A percentile compares a stretch with the other conserved stretches of the same genome.
These are phyloP conservation scores for Epistrophe eligans DNA, from an alignment of 2,888 invertebrate species.

Conservation along the genomic window DNA sequence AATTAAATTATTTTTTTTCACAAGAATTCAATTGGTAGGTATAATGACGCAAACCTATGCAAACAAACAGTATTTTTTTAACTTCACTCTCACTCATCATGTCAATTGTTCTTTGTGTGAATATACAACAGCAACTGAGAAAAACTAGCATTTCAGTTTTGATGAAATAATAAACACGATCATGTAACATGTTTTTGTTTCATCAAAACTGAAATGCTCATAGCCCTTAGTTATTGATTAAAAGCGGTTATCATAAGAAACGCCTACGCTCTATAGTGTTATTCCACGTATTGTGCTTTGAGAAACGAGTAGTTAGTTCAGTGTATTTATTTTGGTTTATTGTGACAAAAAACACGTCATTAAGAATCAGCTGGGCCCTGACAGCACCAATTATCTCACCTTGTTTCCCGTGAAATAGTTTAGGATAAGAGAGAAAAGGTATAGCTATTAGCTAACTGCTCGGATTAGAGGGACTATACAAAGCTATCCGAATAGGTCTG, in stretches of 20 bases:
- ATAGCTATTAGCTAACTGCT: too few relatives aligned
- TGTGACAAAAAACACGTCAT: background rate
- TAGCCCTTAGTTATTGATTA: background rate
- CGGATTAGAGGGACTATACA: too few relatives aligned
- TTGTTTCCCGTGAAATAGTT: background rate
- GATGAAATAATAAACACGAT: background rate
- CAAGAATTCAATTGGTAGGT: conserved; percentile 43
- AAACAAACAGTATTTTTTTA: conserved; percentile 80
- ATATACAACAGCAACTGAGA: background rate
- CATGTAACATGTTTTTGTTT: too few relatives aligned
- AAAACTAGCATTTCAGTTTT: background rate
- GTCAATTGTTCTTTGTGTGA: background rate
- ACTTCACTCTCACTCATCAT: conserved; percentile 7
- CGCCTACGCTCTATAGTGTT: accelerated
- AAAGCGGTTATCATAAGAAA: background rate
- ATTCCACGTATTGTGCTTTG: background rate
- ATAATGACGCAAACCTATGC: conserved; percentile 78
- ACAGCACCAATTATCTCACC: background rate
- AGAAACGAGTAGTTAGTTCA: background rate
- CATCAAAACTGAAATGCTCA: too few relatives aligned
- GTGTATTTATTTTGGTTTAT: background rate
- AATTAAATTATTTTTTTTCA: background rate
- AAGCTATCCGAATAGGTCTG: too few relatives aligned
- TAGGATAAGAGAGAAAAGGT: too few relatives aligned
- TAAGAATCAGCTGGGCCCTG: conserved; percentile 2